Evolutionary conservation across 2,888 invertebrate species (phyloP), one percentile per base, ranked within the genome.

Genomic region (Bhutanitis thaidina): DNA sequence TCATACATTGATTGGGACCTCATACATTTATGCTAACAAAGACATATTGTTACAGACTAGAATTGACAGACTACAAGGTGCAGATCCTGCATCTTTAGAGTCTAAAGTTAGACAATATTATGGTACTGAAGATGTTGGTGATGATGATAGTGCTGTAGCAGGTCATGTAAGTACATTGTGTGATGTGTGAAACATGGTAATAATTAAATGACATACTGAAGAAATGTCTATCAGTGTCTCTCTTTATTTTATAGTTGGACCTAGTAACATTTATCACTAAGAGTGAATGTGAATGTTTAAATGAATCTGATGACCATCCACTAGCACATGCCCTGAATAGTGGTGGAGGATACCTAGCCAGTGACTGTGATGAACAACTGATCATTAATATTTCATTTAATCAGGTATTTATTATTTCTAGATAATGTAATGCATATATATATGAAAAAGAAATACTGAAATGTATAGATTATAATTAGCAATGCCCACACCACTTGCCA

Each of bases 321-420:
- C 89, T 98, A 62, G 83, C 88, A 7, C 94, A 96, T 67, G 93
- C 93, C 54, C 82, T 96, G 16, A 91, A 92, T 34, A 83, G 93
- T 37, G 91, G 90, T 4, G 93, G 91, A 2, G 94, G 93, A 10
- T 95, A 91, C 71, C 86, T 97, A 51, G 94, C 96, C 70, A 97
- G 97, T 40, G 97, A 98, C 80, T 97, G 97, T 85, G 99, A 99
- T 90, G 98, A 98, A 81, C 93, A 97, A 91, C 91, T 98, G 47
- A 97, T 98, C 60, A 92, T 98, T 54, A 95, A 94, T 39, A 90
- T 98, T 56, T 92, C 96, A 30, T 98, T 98, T 77, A 95, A 94
- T 70, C 94, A 95, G 80, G 90, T 89, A 20, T 20, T 20, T 20
- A 3, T 20, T 20, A 3, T 20, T 20, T 20, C 5, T 20, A 20